Base-by-base conservation (phyloP, 2,113 vertebrate species). In the Origma solitaria region DNA sequence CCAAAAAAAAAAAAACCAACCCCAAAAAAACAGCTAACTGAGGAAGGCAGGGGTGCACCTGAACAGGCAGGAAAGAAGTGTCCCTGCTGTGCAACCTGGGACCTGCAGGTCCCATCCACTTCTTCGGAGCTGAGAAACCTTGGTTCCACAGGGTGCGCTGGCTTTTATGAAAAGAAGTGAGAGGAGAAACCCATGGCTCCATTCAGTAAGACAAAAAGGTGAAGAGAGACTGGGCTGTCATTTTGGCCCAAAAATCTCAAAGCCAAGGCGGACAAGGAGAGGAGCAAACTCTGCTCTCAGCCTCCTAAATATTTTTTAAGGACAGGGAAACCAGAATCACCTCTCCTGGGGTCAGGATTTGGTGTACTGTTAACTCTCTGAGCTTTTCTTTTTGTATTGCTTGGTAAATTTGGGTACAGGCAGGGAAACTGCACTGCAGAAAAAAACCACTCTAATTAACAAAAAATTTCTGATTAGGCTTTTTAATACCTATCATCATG, bases 1-100 rank as follows among this genome's bases (percentile, higher is more conserved):
- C n/a, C n/a, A n/a, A n/a, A n/a, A 3, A 33, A 57, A 35, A 57
- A 28, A 78, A 61, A 17, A 49, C n/a, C n/a, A n/a, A n/a, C n/a
- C n/a, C n/a, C n/a, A 33, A 23, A 24, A 54, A 20, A 20, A 7
- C 21, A 33, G 4, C 24, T 38, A 3, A 51, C n/a, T 81, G 44
- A 70, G 27, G 30, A 71, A 60, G 54, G 21, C n/a, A 54, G 69
- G n/a, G 1, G 5, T 37, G 28, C 69, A 91, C 13, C 47, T 58
- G 8, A 90, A 88, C 6, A 21, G 2, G 31, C 19, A 53, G 56
- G 51, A 44, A 53, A 87, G 30, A 66, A 60, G 30, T 28, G 60
- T 13, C 40, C 16, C 24, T 86, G 49, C 66, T 56, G 25, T 3
- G 1, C 0, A 0, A 35, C 19, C 31, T 3, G 0, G 54, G 18